Evolutionary conservation across 2,113 vertebrate species (phyloP), one percentile per base, ranked within the genome.

Genomic region (Cavia porcellus): DNA sequence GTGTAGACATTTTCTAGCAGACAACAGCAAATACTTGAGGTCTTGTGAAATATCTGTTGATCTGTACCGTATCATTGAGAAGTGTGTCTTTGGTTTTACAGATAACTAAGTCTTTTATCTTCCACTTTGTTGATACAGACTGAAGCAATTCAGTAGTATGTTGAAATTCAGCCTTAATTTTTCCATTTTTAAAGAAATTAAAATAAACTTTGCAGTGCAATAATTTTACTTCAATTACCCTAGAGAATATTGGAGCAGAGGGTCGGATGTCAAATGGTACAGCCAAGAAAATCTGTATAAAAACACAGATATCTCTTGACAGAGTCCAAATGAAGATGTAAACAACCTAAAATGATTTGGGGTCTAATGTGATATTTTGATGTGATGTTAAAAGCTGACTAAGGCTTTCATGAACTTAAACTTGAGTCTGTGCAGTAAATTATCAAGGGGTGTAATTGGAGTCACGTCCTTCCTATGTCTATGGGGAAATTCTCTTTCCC

Each of bases 401-500:
- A 87, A 96, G 42, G 35, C 61, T 96, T 94, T 95, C 11, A 20
- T 84, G 64, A 94, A 86, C 87, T 96, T 97, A 92, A 95, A 95
- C 70, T 96, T 93, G 91, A 94, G 72, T 96, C 57, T 82, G 57
- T 92, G 82, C 38, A 77, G 79, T 77, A 72, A 95, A 90, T 97
- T 95, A 93, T 84, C 64, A 47, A 72, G 45, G 42, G 52, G 77
- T 84, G 45, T 96, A 89, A 92, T 79, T 92, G 80, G 90, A 97
- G 96, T 96, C 85, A 97, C 95, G 94, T 98, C 95, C 96, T 93
- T 91, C 79, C 70, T 47, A 42, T n/a, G 93, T 95, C 97, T 94
- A 19, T 75, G 85, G 96, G 98, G 97, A 98, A 96, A 95, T 96
- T 97, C 92, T 94, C 96, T 74, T 86, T 85, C 82, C 95, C 86